Base-by-base conservation (phyloP, 2,797 vertebrate genomes). In the Discoglossus pictus region DNA sequence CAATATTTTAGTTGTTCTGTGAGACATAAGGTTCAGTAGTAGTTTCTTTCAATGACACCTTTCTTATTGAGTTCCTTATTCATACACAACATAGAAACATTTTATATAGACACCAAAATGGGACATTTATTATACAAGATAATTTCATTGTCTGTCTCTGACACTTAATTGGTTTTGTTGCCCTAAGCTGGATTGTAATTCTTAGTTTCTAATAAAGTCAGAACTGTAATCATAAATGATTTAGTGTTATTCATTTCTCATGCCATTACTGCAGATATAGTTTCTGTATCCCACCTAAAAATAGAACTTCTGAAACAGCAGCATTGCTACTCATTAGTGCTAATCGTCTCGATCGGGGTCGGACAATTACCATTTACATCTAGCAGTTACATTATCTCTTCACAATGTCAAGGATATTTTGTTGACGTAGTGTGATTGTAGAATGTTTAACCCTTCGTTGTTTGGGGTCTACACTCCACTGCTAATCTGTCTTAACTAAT, bases 281-380 rank as follows among this genome's bases (percentile, higher is more conserved):
- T 78, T 54, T 50, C 72, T 81, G 74, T 84, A 78, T 75, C 74
- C 74, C 76, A 79, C 79, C 75, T 85, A 85, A 84, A 83, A 88
- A 86, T 85, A 86, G 78, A 73, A 62, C 67, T 39, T 82, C 79
- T 82, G 80, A 81, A 73, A 36, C 24, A 64, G 23, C 53, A 72
- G 23, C 71, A 78, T 56, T 67, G 40, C 7, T 61, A 44, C 54
- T 74, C 46, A 61, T 82, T 78, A 73, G 73, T 67, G 56, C 70
- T 78, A 65, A 72, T 38, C 76, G 39, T 65, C 77, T 73, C 73
- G 58, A 72, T 50, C 53, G 3, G 34, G 65, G 74, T 52, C 31
- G 65, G 73, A 65, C 51, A 75, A 17, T 50, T 39, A 11, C 64
- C 61, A 15, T 51, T 73, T 53, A 42, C 62, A 58, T 17, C 17